Conservation (phyloP, 2,888 invertebrate genomes). For the Tetanocera ferruginea region DNA sequence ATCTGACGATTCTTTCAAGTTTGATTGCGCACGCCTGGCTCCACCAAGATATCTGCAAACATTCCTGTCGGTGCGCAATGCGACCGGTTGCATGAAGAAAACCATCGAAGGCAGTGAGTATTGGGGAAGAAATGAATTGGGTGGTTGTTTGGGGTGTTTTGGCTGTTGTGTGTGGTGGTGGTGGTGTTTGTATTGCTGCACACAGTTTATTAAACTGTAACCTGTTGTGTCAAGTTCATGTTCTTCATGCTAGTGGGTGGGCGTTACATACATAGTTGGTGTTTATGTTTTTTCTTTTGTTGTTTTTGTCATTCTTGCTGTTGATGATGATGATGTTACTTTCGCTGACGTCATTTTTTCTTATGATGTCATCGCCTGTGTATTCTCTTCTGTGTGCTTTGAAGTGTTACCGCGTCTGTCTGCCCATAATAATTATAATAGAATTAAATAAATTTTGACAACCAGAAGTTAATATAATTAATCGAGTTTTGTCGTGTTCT, state of each 20-base stretch:
- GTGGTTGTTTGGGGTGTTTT: constrained; percentile 24
- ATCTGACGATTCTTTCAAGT: constrained; percentile 53
- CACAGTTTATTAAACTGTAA: neutral
- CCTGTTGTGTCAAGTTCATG: constrained; percentile 12
- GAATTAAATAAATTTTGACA: no score
- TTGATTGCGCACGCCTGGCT: constrained; percentile 59
- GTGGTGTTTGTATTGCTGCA: neutral
- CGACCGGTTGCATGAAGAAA: constrained; percentile 68
- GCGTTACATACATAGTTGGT: neutral
- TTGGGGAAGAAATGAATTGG: constrained; percentile 14
- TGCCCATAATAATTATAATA: no score
- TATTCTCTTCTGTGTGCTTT: no score
- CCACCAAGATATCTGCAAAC: constrained; percentile 61
- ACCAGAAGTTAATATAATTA: no score
- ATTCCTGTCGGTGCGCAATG: constrained; percentile 57
- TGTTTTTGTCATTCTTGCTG: neutral
- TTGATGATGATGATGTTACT: neutral
- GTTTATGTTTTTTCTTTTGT: neutral
- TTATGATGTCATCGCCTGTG: no score
- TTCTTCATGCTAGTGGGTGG: neutral
- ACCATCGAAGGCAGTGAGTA: constrained; percentile 62
- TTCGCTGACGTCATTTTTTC: no score
- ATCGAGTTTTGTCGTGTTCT: no score
- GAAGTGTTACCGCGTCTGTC: no score
- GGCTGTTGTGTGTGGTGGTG: neutral